Evolutionary conservation across 92 coral and sea anemone genomes (phyloP), one percentile per base, ranked within the genome.

Genomic region (Siderastrea siderea): DNA sequence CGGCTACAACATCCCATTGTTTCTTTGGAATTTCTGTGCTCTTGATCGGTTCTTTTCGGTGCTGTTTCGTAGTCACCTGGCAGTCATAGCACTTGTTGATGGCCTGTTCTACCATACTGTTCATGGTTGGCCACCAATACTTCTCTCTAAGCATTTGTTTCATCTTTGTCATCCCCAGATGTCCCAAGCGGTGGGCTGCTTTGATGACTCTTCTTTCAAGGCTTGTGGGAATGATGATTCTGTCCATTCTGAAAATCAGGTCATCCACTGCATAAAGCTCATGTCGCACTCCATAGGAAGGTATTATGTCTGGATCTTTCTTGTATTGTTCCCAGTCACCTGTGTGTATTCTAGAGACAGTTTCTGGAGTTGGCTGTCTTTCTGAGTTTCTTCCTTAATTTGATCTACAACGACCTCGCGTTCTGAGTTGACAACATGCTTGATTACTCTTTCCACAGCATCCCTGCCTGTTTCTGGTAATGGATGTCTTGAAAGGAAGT

Each of bases 401-500:
- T 26, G 38, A 26, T 26, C 38, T 26, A 26, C 38, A 26, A 26
- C 38, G 38, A 26, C 38, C 38, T 0, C 38, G 38, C 0, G 38
- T 26, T 26, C 38, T 26, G 0, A 0, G 0, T 26, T 26, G 38
- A 26, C 38, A 0, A 26, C 38, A 26, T 26, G 38, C 38, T 26
- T 26, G 38, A 26, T 26, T 26, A 26, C 38, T 26, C 0, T 26
- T 26, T 26, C 38, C 38, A 26, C 38, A 26, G 38, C 38, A 26
- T 78, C 8, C 83, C 86, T 78, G 15, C 83, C 86, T 7, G 79
- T 92, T n/a, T 85, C 92, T 47, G 90, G 90, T 6, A 92, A 81
- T 10, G 89, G 91, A 73, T 85, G 95, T 69, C 93, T 54, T 13
- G 93, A 89, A 7, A 92, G 38, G 81, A 80, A 85, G 78, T 89